Percentiles rank a stretch among this genome's conserved stretches.
Conservation (phyloP, 2,888 invertebrate species). For the Elmis aenea region DNA sequence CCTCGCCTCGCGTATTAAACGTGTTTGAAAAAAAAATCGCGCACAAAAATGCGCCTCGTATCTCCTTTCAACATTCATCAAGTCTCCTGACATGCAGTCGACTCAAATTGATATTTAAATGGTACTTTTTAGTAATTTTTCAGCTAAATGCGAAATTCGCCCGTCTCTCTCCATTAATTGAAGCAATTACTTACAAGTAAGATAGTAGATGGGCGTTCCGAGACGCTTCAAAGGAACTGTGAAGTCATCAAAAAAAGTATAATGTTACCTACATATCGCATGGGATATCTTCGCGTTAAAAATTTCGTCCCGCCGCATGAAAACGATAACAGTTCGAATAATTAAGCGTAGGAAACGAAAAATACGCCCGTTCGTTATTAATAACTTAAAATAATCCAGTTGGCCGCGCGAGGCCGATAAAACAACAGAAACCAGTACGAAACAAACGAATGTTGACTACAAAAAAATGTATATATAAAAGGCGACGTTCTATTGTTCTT, state of each 20-base stretch:
- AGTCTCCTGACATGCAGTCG: slow-evolving; percentile 2
- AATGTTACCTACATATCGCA: slow-evolving; percentile 12
- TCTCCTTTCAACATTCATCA: slow-evolving; percentile 3
- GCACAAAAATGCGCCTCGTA: no score
- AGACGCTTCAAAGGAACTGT: slow-evolving; percentile 7
- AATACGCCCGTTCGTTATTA: no score
- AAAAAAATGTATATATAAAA: slow-evolving; percentile 17
- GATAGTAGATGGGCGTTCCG: slow-evolving; percentile 9
- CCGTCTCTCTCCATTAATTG: slow-evolving; percentile 5
- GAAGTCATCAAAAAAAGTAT: slow-evolving; percentile 13
- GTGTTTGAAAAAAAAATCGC: no score
- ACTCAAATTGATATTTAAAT: slow-evolving; percentile 8
- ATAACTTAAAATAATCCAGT: no score
- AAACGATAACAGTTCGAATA: no score
- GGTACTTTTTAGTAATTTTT: slow-evolving; percentile 5
- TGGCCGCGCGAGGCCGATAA: not conserved
- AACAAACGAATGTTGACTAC: slow-evolving; percentile 6
- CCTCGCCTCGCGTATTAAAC: no score
- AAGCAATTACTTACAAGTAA: slow-evolving; percentile 3
- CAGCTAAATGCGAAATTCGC: slow-evolving; percentile 3
- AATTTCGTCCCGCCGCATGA: no score
- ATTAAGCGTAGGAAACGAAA: no score
- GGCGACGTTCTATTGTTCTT: slow-evolving; percentile 31
- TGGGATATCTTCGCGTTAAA: slow-evolving; percentile 10
- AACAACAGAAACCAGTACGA: slow-evolving; percentile 5